Percentiles rank a stretch among this genome's conserved stretches.
Conservation (phyloP, 2,113 vertebrate species). For the Noturus placidus region DNA sequence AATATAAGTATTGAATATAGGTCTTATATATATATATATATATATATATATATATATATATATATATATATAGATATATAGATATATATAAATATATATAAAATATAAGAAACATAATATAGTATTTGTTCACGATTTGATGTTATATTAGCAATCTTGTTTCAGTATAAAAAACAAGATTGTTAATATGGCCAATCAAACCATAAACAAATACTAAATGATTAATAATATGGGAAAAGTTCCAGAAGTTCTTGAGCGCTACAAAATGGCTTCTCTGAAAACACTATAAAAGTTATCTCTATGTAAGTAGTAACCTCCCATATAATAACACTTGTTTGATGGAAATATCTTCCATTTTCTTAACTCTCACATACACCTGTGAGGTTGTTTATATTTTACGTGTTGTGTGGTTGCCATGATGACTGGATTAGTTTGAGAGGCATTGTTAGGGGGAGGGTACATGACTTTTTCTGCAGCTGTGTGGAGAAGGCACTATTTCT, state of each 20-base stretch:
- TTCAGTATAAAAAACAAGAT: neutral
- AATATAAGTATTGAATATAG: too few relatives aligned
- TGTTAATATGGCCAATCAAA: neutral
- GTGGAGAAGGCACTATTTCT: constrained; percentile 63
- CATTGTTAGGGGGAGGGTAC: constrained; percentile 58
- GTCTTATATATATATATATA: too few relatives aligned
- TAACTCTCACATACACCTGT: constrained; percentile 46
- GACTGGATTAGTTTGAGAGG: constrained; percentile 63
- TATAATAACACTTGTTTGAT: neutral
- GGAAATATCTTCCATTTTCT: constrained; percentile 5
- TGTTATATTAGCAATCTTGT: too few relatives aligned
- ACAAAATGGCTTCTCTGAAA: neutral
- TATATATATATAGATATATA: too few relatives aligned
- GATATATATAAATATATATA: too few relatives aligned
- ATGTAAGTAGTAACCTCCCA: neutral
- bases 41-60: too few relatives aligned
- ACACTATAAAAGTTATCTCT: neutral
- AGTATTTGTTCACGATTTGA: too few relatives aligned
- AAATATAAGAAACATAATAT: too few relatives aligned
- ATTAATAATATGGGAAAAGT: neutral
- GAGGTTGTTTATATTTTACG: constrained; percentile 64
- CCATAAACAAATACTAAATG: neutral
- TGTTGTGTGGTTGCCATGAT: constrained; percentile 70
- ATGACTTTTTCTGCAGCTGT: constrained; percentile 61
- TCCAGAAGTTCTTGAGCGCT: neutral